Evolutionary conservation across 1,140 invertebrate species (phyloP).

Genomic region (Solenopsis fugax): DNA sequence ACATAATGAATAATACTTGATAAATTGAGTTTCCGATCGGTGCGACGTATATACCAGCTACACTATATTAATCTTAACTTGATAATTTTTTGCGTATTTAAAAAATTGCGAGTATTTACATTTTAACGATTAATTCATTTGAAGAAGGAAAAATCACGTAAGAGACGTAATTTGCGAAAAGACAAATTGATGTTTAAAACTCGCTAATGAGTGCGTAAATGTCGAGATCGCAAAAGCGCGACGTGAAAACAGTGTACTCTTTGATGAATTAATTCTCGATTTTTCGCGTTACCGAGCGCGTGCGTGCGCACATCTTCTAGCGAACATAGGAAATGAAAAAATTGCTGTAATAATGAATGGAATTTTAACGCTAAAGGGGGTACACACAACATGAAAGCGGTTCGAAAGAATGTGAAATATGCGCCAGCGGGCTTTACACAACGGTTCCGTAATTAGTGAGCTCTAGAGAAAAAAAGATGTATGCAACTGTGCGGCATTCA

Average conservation of each 20-base stretch:
- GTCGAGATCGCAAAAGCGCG: neutral
- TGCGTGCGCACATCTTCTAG: neutral
- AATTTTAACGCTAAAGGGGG: neutral
- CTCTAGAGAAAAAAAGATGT: slow-evolving; percentile 27
- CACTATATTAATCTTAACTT: no score
- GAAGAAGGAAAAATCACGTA: neutral
- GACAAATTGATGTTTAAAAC: slow-evolving; percentile 43
- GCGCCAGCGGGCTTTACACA: slow-evolving; percentile 13
- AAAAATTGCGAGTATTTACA: neutral
- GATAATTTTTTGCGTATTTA: neutral
- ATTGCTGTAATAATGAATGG: slow-evolving; percentile 27
- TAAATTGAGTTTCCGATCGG: no score
- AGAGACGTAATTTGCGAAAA: slow-evolving; percentile 18
- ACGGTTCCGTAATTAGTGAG: slow-evolving; percentile 41
- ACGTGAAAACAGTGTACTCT: neutral
- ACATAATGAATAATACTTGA: no score
- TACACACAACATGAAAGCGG: neutral
- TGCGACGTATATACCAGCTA: no score
- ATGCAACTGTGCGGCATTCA: neutral
- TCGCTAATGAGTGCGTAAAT: slow-evolving; percentile 23
- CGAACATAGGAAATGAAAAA: neutral
- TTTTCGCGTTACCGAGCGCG: neutral
- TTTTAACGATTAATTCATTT: slow-evolving; percentile 13
- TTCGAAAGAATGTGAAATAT: slow-evolving; percentile 28
- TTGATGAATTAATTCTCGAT: slow-evolving; percentile 38